phyloP scores from a whole-genome alignment of 2,888 invertebrate genomes.

The Volucella zonaria region DNA sequence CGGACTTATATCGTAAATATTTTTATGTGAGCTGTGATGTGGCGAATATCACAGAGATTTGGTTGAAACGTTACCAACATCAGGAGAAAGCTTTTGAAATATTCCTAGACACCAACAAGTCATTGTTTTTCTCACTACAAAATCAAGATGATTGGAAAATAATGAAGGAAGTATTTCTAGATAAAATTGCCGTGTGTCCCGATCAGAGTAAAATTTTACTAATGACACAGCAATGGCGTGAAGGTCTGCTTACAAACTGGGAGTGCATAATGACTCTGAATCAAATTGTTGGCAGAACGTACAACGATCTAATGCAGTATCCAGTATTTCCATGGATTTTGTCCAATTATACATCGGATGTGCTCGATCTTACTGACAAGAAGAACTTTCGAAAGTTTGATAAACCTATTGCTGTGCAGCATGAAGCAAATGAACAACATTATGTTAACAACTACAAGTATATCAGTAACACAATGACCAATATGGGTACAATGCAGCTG shows the following conservation, averaged over 20 bases:
- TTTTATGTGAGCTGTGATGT: conserved; percentile 86
- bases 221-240: conserved; percentile 90
- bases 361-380: conserved; percentile 88
- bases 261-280: conserved; percentile 94
- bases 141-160: conserved; percentile 85
- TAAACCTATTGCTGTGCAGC: conserved; percentile 95
- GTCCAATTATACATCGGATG: conserved; percentile 88
- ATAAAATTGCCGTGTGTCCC: conserved; percentile 81
- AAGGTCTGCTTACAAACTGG: conserved; percentile 93
- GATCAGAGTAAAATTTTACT: conserved; percentile 85
- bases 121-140: conserved; percentile 90
- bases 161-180: conserved; percentile 83
- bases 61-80: conserved; percentile 90
- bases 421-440: conserved; percentile 90
- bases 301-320: conserved; percentile 97
- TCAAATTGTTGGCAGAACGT: conserved; percentile 92
- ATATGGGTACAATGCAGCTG: conserved; percentile 81
- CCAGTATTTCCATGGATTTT: conserved; percentile 95
- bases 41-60: conserved; percentile 87
- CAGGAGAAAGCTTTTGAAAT: conserved; percentile 93
- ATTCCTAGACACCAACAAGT: conserved; percentile 90
- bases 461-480: conserved; percentile 86
- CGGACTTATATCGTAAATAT: too few species aligned
- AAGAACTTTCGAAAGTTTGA: conserved; percentile 88
- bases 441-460: conserved; percentile 93